Base-by-base conservation (phyloP, 2,888 invertebrate species). In the Ceramica pisi region DNA sequence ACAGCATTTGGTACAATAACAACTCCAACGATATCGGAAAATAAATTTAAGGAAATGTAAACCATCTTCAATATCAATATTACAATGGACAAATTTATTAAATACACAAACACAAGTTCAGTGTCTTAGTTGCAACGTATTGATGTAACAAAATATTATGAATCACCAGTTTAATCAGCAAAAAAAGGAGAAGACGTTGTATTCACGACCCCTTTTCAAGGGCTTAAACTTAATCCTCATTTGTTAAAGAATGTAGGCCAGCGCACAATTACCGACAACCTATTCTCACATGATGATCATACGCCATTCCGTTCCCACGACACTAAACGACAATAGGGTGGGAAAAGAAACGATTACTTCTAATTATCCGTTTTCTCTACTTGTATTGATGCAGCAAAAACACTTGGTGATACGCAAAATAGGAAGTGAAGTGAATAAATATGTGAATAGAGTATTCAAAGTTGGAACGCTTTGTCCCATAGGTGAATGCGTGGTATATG, bases 331-430 rank as follows among this genome's bases (percentile, higher is more conserved):
- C 67, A 82, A 82, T 73, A 57, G 71, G 73, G 55, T 82, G 83
- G 75, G 83, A 83, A 83, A 78, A 82, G 84, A 82, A 82, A 83
- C 67, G 61, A 84, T 82, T 84, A 84, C 57, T 75, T 75, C 44
- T 71, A 84, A 84, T 82, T 84, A 75, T 46, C 64, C 10, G 55
- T 80, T 84, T 78, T 84, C 82, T 83, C 75, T 72, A 64, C 63
- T 68, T 46, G 53, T 73, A 69, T 69, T 77, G 67, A 81, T 77
- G 73, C 3, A 55, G 48, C 2, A 78, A 80, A 78, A 80, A 81
- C 55, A 14, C 5, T 19, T 10, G 26, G 31, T 46, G 67, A 67
- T 80, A 78, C 59, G 77, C 72, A 80, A 80, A 76, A 80, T 80
- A 72, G 77, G 81, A 68, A 76, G 66, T 53, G 48, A 75, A 44